phyloP scores from a whole-genome alignment of 2,797 vertebrate genomes.

The Euphonia xanthogaster region DNA sequence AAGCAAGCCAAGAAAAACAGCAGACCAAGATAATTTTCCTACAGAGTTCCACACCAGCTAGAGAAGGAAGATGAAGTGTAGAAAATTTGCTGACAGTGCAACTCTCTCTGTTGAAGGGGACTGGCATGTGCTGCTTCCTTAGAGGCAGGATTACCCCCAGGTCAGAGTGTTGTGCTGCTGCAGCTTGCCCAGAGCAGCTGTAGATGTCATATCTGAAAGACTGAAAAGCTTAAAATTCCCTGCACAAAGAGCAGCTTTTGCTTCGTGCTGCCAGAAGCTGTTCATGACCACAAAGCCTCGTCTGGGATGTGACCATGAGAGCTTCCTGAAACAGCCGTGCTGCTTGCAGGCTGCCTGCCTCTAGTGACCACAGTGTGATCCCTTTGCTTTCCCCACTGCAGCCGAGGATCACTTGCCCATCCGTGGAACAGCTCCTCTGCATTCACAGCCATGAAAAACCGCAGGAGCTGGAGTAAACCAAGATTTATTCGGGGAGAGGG shows the following conservation, averaged over 20 bases:
- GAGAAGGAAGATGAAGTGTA: neutral
- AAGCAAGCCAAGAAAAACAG: neutral
- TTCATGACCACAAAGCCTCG: neutral
- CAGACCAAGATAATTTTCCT: neutral
- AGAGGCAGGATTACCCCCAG: neutral
- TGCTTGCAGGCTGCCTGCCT: neutral
- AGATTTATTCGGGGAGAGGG: neutral
- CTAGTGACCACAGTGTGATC: neutral
- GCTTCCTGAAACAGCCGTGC: fast-evolving
- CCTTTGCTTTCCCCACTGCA: neutral
- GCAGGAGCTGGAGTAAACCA: neutral
- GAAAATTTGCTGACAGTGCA: neutral
- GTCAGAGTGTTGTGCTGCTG: neutral
- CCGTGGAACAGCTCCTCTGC: neutral
- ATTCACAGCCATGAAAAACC: neutral
- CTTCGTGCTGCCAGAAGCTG: neutral
- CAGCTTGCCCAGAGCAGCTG: neutral
- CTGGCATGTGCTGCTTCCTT: neutral
- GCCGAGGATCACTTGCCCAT: neutral
- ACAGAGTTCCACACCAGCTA: neutral
- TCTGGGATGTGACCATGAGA: neutral
- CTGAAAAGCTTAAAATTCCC: neutral
- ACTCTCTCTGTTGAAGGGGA: neutral
- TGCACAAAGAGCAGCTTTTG: neutral
- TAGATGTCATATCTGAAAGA: neutral